A percentile compares a stretch with the other conserved stretches of the same genome.
Conservation (phyloP, 2,113 vertebrate genomes). For the Hucho hucho region DNA sequence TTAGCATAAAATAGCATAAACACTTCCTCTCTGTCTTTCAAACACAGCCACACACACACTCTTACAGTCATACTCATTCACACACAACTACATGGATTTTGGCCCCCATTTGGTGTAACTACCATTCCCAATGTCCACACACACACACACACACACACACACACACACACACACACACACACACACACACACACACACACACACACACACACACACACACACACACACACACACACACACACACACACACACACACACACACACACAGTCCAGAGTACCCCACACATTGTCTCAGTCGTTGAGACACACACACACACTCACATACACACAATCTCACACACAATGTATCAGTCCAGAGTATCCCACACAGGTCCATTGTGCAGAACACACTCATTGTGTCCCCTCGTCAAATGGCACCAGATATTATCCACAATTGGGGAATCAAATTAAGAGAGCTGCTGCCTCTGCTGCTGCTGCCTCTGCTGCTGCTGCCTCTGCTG, state of each 20-base stretch:
- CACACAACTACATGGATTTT: slow-evolving; percentile 13
- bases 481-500: too few species aligned
- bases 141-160: too few species aligned
- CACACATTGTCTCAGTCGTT: not conserved
- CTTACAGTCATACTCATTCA: slow-evolving; percentile 4
- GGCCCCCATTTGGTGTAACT: slow-evolving; percentile 51
- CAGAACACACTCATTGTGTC: slow-evolving; percentile 57
- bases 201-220: too few species aligned
- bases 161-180: not conserved
- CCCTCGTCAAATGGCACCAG: slow-evolving; percentile 61
- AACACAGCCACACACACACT: not conserved
- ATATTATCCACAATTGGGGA: slow-evolving; percentile 82
- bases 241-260: not conserved
- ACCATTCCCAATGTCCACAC: slow-evolving; percentile 20
- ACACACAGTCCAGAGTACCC: not conserved
- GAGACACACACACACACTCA: slow-evolving; percentile 11
- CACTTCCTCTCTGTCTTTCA: slow-evolving; percentile 22
- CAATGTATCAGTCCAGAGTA: too few species aligned
- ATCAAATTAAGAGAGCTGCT: slow-evolving; percentile 89
- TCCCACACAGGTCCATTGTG: slow-evolving; percentile 9
- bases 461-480: too few species aligned
- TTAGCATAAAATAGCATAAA: slow-evolving; percentile 41
- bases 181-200: not conserved
- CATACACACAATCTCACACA: slow-evolving; percentile 5
- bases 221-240: too few species aligned